Evolutionary conservation across 2,113 vertebrate species (phyloP), one percentile per base, ranked within the genome.

Genomic region (Odobenus rosmarus): DNA sequence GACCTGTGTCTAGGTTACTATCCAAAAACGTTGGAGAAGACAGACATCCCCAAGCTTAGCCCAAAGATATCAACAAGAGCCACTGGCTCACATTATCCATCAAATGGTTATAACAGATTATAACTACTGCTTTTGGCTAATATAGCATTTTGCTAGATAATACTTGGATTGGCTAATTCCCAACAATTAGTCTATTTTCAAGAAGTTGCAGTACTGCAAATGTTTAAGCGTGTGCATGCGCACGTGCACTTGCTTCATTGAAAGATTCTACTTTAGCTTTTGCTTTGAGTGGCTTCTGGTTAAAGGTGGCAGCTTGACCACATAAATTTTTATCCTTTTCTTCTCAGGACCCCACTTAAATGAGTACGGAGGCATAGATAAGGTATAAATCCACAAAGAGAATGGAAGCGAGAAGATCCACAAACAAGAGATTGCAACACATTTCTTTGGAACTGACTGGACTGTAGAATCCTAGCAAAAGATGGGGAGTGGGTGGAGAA

Each of bases 191-290:
- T 7, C 42, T 90, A 57, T 72, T 85, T 81, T 11, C 51, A 91
- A 82, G 88, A 90, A 88, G 83, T 62, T 57, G 42, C 13, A 95
- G 53, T 49, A 57, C 77, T 72, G n/a, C 23, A 57, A 26, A 28
- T 74, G 5, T 23, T 87, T 23, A 76, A 64, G 79, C 55, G 10
- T 39, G 55, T 28, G 24, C 4, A 2, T 64, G 11, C 4, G 8
- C 28, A 9, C 7, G 21, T 15, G 36, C 1, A 2, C 42, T 31
- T 26, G 11, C 21, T 71, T 62, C 62, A 53, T 88, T 71, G 51
- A 13, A 83, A 83, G 74, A 93, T 77, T 42, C n/a, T 61, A 16
- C n/a, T 72, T 80, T 62, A 42, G 61, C 62, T 82, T 96, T 96
- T 90, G n/a, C 79, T 89, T 81, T 67, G 23, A 24, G 69, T 36